Percentiles rank a stretch among this genome's conserved stretches.
These are phyloP conservation scores for Microplitis deprimator DNA, from an alignment of 2,888 invertebrate species.

Conservation along the genomic window DNA sequence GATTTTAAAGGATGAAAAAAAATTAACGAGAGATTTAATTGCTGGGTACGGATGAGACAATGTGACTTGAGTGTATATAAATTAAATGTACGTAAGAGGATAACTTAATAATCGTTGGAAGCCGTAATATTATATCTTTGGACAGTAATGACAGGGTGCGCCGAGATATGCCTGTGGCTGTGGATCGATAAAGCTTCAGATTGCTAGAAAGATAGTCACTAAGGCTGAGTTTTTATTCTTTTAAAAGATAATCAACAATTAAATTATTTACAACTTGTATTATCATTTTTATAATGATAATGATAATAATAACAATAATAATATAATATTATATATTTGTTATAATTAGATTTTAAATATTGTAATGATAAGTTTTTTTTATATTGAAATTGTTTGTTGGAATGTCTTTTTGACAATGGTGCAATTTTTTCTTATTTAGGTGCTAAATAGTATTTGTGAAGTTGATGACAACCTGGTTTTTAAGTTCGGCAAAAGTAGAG, in stretches of 20 bases:
- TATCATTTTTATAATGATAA: background rate
- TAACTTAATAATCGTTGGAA: slow-evolving; percentile 60
- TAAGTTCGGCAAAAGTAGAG: no score
- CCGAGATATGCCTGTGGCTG: slow-evolving; percentile 52
- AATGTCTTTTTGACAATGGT: no score
- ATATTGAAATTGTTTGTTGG: no score
- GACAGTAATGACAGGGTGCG: slow-evolving; percentile 62
- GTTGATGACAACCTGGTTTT: no score
- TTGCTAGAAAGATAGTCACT: slow-evolving; percentile 33
- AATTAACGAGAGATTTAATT: background rate
- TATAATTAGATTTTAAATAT: no score
- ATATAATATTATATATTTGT: no score
- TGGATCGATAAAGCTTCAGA: slow-evolving; percentile 58
- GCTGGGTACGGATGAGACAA: background rate
- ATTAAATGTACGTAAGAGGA: slow-evolving; percentile 52
- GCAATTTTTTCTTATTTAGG: no score
- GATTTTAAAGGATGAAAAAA: background rate
- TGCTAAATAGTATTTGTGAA: no score
- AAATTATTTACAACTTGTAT: background rate
- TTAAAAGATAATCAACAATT: background rate
- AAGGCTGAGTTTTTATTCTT: slow-evolving; percentile 25
- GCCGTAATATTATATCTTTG: slow-evolving; percentile 64
- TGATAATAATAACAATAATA: no score
- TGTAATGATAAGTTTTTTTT: no score
- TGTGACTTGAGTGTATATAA: slow-evolving; percentile 22